These are phyloP conservation scores for Tetraodon nigroviridis DNA, from an alignment of 2,113 vertebrate genomes.

Conservation along the genomic window DNA sequence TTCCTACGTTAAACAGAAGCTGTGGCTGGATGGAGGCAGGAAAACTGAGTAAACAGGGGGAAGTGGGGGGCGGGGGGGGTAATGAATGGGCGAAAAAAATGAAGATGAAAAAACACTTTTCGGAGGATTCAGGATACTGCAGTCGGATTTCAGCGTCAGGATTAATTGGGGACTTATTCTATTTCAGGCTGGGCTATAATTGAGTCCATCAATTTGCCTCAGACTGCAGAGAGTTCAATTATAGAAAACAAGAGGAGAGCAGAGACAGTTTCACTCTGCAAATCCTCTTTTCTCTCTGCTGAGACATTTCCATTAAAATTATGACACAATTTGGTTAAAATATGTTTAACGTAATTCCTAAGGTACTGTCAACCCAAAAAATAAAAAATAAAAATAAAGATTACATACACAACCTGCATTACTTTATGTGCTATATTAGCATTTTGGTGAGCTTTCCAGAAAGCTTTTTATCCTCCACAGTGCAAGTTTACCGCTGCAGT, in stretches of 20 bases:
- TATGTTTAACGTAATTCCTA: neutral
- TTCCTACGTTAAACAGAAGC: too few relatives aligned
- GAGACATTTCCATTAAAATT: conserved; percentile 3
- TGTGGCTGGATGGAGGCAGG: too few relatives aligned
- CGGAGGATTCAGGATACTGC: neutral
- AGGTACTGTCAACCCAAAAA: neutral
- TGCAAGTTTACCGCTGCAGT: conserved; percentile 18
- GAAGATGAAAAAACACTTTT: neutral
- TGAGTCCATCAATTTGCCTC: neutral
- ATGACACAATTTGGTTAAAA: conserved; percentile 3
- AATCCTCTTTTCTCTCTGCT: neutral
- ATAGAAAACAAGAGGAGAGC: conserved; percentile 5
- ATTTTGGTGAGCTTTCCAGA: neutral
- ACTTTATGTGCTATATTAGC: too few relatives aligned
- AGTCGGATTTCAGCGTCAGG: conserved; percentile 10
- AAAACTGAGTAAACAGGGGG: neutral
- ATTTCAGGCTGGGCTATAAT: conserved; percentile 41
- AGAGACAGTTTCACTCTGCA: conserved; percentile 7
- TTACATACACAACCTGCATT: neutral
- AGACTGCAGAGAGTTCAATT: conserved; percentile 9
- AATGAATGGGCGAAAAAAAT: neutral
- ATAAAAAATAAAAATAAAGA: neutral
- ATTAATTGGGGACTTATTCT: conserved; percentile 34
- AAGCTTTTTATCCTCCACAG: neutral
- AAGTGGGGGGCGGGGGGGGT: neutral